These are phyloP conservation scores for Gavialis gangeticus DNA, from an alignment of 2,113 vertebrate species.

Conservation along the genomic window DNA sequence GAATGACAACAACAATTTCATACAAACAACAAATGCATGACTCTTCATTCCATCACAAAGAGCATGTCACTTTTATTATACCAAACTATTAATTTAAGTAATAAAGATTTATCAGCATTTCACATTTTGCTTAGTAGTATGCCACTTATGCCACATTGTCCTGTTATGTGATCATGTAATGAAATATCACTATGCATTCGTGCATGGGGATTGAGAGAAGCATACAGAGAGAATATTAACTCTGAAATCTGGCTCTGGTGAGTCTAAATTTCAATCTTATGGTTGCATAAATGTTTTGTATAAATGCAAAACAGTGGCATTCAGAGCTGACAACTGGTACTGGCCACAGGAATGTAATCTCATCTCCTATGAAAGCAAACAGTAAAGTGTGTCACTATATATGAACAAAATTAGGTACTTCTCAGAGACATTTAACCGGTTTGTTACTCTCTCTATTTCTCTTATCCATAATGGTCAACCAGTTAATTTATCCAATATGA, in stretches of 20 bases:
- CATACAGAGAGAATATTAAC: constrained; percentile 22
- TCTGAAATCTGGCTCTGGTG: constrained; percentile 27
- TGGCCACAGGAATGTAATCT: background rate
- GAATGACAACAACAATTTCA: constrained; percentile 27
- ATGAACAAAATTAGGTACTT: background rate
- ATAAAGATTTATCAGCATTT: constrained; percentile 50
- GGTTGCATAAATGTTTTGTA: constrained; percentile 12
- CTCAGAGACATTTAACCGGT: background rate
- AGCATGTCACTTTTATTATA: constrained; percentile 17
- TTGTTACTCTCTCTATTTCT: background rate
- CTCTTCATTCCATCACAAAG: background rate
- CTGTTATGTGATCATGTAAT: constrained; percentile 56
- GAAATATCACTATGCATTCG: constrained; percentile 48
- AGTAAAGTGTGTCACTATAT: background rate
- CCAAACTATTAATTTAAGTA: constrained; percentile 57
- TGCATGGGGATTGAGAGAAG: constrained; percentile 1
- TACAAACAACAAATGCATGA: constrained; percentile 33
- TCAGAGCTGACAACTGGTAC: constrained; percentile 7
- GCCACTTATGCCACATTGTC: constrained; percentile 54
- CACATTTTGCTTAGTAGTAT: constrained; percentile 39
- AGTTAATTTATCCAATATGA: background rate
- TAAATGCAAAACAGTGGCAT: constrained; percentile 23
- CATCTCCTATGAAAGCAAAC: background rate
- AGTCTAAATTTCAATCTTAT: constrained; percentile 42
- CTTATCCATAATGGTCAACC: background rate